Percentiles rank a stretch among this genome's conserved stretches.
Conservation (phyloP, 2,113 vertebrate genomes). For the Anolis carolinensis region DNA sequence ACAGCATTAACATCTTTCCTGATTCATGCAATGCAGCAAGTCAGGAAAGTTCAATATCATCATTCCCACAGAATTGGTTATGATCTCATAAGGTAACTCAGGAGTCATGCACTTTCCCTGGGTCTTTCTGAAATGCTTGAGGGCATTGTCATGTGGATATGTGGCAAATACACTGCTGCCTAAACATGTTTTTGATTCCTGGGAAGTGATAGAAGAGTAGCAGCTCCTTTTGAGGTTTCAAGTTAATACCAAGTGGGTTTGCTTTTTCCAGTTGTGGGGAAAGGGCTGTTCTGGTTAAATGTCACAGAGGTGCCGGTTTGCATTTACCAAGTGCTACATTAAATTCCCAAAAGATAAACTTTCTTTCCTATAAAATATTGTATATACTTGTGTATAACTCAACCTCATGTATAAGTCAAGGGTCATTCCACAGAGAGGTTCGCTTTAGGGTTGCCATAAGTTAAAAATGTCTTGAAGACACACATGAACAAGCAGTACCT, state of each 20-base stretch:
- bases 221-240: constrained; percentile 40
- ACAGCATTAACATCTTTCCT: not conserved
- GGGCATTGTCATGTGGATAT: constrained; percentile 32
- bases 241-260: constrained; percentile 59
- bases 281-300: not conserved
- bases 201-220: constrained; percentile 54
- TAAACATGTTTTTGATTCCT: constrained; percentile 49
- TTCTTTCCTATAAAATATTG: not conserved
- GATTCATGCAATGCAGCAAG: constrained; percentile 22
- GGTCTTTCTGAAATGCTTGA: constrained; percentile 19
- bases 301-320: not conserved
- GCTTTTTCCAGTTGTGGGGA: constrained; percentile 53
- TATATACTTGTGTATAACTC: too few relatives aligned
- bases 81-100: constrained; percentile 6
- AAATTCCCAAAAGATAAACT: not conserved
- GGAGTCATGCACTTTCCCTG: not conserved
- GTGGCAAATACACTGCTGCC: constrained; percentile 19
- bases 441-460: too few relatives aligned
- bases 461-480: too few relatives aligned
- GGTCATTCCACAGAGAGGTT: too few relatives aligned
- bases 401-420: too few relatives aligned
- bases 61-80: not conserved
- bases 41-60: constrained; percentile 32
- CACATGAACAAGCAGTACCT: too few relatives aligned
- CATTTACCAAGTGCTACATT: not conserved